These are phyloP conservation scores for Etia nguti DNA, from an alignment of 2,113 vertebrate species.

Conservation along the genomic window DNA sequence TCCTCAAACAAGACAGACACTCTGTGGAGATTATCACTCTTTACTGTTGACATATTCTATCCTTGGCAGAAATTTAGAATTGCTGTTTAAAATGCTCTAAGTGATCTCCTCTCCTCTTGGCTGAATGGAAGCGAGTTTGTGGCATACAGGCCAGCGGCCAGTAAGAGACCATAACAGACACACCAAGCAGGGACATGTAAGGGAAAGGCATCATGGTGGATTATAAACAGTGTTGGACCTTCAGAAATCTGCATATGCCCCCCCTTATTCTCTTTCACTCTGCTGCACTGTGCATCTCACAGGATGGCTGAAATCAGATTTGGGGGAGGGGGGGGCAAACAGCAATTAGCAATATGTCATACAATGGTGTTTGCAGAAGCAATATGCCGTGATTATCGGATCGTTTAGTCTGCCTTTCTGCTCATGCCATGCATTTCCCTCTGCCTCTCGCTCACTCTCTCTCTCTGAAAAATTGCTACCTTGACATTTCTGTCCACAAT, in stretches of 20 bases:
- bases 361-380: background rate
- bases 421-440: background rate
- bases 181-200: slow-evolving; percentile 42
- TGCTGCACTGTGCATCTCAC: background rate
- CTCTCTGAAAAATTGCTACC: background rate
- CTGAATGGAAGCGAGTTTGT: background rate
- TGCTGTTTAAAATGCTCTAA: background rate
- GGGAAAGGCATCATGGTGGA: slow-evolving; percentile 18
- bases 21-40: background rate
- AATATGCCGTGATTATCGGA: background rate
- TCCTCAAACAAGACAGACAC: background rate
- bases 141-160: background rate
- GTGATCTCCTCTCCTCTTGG: background rate
- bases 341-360: background rate
- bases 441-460: background rate
- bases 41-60: background rate
- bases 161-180: slow-evolving; percentile 4
- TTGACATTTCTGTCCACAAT: background rate
- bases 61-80: background rate
- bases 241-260: background rate
- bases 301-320: background rate
- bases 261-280: background rate
- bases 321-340: background rate
- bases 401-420: background rate
- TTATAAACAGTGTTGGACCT: slow-evolving; percentile 15